Evolutionary conservation across 2,797 vertebrate genomes (phyloP).

Genomic region (Crenuchus spilurus): DNA sequence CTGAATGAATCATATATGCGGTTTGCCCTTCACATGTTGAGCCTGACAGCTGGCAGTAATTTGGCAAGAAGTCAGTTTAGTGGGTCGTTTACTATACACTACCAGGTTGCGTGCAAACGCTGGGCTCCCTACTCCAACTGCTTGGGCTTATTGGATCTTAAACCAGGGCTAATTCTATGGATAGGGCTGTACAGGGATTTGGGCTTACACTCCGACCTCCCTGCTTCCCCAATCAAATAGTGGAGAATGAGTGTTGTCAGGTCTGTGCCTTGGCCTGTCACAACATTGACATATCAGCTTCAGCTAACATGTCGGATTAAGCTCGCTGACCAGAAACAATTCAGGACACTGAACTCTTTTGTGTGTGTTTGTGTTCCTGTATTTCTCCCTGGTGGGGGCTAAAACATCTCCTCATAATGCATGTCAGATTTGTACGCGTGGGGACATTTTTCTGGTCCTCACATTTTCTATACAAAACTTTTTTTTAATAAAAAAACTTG

Average conservation of each 20-base stretch:
- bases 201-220: background rate
- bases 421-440: too few relatives aligned
- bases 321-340: conserved; percentile 8
- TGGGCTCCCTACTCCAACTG: background rate
- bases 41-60: conserved; percentile 8
- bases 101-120: background rate
- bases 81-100: background rate
- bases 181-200: background rate
- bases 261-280: conserved; percentile 2
- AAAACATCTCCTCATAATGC: too few relatives aligned
- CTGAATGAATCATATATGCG: background rate
- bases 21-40: background rate
- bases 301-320: conserved; percentile 8
- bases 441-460: too few relatives aligned
- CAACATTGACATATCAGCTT: conserved; percentile 14
- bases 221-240: background rate
- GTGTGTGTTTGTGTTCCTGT: background rate
- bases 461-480: too few relatives aligned
- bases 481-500: too few relatives aligned
- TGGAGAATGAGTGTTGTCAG: background rate
- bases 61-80: background rate
- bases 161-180: background rate
- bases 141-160: conserved; percentile 4
- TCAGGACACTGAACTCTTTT: background rate
- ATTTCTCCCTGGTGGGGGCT: too few relatives aligned